Percentiles rank a stretch among this genome's conserved stretches.
Conservation (phyloP, 2,888 invertebrate genomes). For the Andrena dorsata region DNA sequence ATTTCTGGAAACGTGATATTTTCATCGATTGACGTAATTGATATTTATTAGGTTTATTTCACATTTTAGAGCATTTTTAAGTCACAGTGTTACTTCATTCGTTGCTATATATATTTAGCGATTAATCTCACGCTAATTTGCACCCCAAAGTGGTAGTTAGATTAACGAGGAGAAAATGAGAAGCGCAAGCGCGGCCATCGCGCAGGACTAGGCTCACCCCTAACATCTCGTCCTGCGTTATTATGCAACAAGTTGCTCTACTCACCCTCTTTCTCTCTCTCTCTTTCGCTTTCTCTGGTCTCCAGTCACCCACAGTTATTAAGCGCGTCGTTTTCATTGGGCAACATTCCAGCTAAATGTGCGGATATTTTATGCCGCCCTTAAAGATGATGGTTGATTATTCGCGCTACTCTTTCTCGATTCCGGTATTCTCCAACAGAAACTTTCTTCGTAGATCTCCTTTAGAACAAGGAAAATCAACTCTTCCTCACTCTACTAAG, state of each 20-base stretch:
- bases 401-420: conserved; percentile 1
- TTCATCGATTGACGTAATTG: too few species aligned
- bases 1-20: too few species aligned
- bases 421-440: neutral
- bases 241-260: conserved; percentile 80
- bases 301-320: conserved; percentile 65
- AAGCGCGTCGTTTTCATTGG: conserved; percentile 63
- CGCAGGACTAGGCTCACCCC: conserved; percentile 67
- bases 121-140: conserved; percentile 4
- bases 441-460: neutral
- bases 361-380: conserved; percentile 28
- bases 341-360: conserved; percentile 50
- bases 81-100: neutral
- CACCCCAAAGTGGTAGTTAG: neutral
- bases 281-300: conserved; percentile 44
- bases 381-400: conserved; percentile 60
- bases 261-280: conserved; percentile 53
- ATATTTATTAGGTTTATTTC: too few species aligned
- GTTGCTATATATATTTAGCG: neutral
- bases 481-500: too few species aligned
- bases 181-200: conserved; percentile 66
- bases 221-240: conserved; percentile 72
- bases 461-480: neutral
- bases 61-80: neutral
- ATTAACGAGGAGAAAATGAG: conserved; percentile 42